Evolutionary conservation across 2,113 vertebrate genomes (phyloP).

Genomic region (Ariopsis seemanni): DNA sequence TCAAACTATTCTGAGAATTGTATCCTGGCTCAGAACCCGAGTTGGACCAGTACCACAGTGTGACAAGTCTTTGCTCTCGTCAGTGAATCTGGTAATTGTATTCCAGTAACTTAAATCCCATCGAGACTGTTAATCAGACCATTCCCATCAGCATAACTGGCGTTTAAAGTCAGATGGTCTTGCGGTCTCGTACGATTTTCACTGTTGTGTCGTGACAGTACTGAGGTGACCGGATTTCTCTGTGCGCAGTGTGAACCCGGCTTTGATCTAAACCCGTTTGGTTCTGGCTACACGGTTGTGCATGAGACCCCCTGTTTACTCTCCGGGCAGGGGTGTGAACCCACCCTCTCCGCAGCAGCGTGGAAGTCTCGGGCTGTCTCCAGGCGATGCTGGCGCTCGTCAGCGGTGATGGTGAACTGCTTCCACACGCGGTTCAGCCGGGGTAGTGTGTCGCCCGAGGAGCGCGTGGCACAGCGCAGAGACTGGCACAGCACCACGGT

Average conservation of each 20-base stretch:
- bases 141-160: too few relatives aligned
- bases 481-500: slow-evolving; percentile 97
- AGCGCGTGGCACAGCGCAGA: slow-evolving; percentile 90
- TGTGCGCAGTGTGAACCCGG: not conserved
- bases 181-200: not conserved
- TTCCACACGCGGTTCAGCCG: slow-evolving; percentile 96
- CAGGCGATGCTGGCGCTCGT: slow-evolving; percentile 88
- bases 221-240: not conserved
- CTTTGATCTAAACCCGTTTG: not conserved
- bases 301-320: too few relatives aligned
- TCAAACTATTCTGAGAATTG: not conserved
- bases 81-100: not conserved
- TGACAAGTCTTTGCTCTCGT: not conserved
- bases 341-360: slow-evolving; percentile 85
- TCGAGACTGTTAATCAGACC: not conserved
- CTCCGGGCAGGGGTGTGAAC: not conserved
- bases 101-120: not conserved
- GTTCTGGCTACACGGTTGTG: not conserved
- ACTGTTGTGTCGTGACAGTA: not conserved
- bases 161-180: not conserved
- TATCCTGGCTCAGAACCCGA: not conserved
- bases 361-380: slow-evolving; percentile 90
- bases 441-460: slow-evolving; percentile 93
- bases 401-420: slow-evolving; percentile 89
- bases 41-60: not conserved